phyloP scores from a whole-genome alignment of 2,113 vertebrate genomes.

The Eulemur rufifrons region DNA sequence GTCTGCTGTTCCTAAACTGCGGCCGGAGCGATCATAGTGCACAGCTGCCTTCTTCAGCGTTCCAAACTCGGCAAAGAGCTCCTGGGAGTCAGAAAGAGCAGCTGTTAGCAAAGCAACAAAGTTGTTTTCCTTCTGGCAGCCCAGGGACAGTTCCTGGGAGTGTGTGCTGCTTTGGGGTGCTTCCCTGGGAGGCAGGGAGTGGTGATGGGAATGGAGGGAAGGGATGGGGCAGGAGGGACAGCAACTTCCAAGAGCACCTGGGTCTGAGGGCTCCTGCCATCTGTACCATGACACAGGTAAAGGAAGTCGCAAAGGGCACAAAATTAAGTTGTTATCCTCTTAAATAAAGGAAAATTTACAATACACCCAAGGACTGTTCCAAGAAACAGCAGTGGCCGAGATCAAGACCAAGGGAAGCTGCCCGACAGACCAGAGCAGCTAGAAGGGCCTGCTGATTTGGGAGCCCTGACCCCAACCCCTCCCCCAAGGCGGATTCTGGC shows the following conservation, averaged over 20 bases:
- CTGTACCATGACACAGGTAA: background rate
- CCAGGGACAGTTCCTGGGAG: background rate
- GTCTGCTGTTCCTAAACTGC: slow-evolving; percentile 96
- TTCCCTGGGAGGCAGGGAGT: background rate
- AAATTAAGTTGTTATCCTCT: background rate
- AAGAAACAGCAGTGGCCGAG: background rate
- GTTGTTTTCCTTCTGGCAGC: background rate
- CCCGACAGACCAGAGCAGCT: background rate
- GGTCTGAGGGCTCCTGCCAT: background rate
- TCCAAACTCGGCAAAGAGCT: slow-evolving; percentile 97
- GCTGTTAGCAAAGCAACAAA: background rate
- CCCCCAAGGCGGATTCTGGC: slow-evolving; percentile 53
- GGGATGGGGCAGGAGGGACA: background rate
- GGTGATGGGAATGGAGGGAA: background rate
- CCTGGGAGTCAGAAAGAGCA: slow-evolving; percentile 79
- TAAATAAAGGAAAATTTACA: background rate
- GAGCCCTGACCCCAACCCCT: slow-evolving; percentile 49
- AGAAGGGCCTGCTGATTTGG: background rate
- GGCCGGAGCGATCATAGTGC: slow-evolving; percentile 96
- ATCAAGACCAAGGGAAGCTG: slow-evolving; percentile 1
- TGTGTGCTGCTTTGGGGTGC: background rate
- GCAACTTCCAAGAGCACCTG: slow-evolving; percentile 5
- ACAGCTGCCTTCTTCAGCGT: slow-evolving; percentile 97
- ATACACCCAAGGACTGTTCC: background rate
- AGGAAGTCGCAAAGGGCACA: background rate